A percentile compares a stretch with the other conserved stretches of the same genome.
These are phyloP conservation scores for Drosophila anomelani DNA, from an alignment of 2,888 invertebrate species.

Conservation along the genomic window DNA sequence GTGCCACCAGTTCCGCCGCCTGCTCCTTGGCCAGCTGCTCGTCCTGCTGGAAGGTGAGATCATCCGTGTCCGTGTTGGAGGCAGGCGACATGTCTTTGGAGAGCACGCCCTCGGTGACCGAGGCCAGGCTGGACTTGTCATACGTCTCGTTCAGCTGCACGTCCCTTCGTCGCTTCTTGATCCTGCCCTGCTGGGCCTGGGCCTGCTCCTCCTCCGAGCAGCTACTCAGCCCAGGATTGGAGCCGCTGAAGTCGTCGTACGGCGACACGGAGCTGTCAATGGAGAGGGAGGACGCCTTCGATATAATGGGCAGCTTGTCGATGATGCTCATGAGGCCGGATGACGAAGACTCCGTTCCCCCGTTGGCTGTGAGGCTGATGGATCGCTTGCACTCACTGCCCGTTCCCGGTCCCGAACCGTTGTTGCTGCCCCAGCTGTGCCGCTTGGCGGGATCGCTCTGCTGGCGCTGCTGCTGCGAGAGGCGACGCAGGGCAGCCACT, in stretches of 20 bases:
- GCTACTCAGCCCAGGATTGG: constrained; percentile 83
- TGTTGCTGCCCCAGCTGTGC: constrained; percentile 82
- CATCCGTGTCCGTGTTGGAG: constrained; percentile 84
- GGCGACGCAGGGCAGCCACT: constrained; percentile 80
- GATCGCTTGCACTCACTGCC: constrained; percentile 82
- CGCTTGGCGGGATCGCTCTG: constrained; percentile 81
- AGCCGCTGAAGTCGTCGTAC: constrained; percentile 83
- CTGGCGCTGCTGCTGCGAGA: constrained; percentile 74
- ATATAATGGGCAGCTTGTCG: constrained; percentile 84
- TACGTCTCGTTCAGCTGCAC: constrained; percentile 85
- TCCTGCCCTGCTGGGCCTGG: constrained; percentile 46
- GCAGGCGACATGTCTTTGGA: constrained; percentile 84
- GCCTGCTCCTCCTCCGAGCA: constrained; percentile 71
- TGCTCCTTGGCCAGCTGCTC: constrained; percentile 77
- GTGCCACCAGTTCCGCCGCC: constrained; percentile 43
- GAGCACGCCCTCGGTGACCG: constrained; percentile 83
- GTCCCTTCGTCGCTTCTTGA: constrained; percentile 83
- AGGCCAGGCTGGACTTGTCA: constrained; percentile 85
- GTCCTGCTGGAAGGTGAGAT: constrained; percentile 85
- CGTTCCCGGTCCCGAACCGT: constrained; percentile 20
- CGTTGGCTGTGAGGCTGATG: constrained; percentile 79
- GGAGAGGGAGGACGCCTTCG: constrained; percentile 84
- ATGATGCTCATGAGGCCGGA: constrained; percentile 84
- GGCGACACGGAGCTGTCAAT: constrained; percentile 84
- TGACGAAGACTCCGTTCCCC: constrained; percentile 67